phyloP scores from a whole-genome alignment of 2,113 vertebrate genomes.

The Astur gentilis region DNA sequence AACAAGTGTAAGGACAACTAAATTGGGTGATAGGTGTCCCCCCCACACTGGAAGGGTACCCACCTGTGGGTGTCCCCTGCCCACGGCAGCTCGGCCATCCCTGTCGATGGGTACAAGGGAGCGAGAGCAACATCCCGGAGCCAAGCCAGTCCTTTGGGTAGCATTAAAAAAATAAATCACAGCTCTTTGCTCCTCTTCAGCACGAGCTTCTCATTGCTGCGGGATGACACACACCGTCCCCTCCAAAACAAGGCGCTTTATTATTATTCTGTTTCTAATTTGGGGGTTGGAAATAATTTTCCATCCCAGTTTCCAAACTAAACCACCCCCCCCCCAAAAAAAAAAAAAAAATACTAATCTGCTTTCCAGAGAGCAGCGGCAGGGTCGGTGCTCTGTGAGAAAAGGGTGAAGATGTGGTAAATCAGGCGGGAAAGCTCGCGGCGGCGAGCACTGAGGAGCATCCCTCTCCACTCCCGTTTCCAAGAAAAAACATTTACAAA shows the following conservation, averaged over 20 bases:
- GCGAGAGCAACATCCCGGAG: neutral
- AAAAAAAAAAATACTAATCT: neutral
- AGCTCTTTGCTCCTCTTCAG: neutral
- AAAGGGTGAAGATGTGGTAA: neutral
- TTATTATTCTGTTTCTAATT: constrained; percentile 62
- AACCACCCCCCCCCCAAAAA: neutral
- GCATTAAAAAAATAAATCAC: neutral
- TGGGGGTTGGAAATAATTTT: constrained; percentile 35
- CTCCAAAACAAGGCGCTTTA: constrained; percentile 3
- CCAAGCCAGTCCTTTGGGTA: neutral
- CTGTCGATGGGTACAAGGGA: neutral
- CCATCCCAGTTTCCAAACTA: constrained; percentile 21
- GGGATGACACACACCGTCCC: constrained; percentile 33
- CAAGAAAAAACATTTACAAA: neutral
- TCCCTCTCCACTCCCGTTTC: neutral
- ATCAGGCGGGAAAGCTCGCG: neutral
- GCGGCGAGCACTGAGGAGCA: neutral
- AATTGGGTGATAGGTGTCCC: neutral
- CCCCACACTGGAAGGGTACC: neutral
- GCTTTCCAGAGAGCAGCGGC: neutral
- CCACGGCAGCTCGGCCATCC: accelerated
- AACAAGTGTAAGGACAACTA: neutral
- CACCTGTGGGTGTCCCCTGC: neutral
- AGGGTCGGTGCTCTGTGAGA: neutral
- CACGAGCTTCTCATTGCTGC: constrained; percentile 29